Evolutionary conservation across 2,113 vertebrate species (phyloP), one percentile per base, ranked within the genome.

Genomic region (Microtus ochrogaster): DNA sequence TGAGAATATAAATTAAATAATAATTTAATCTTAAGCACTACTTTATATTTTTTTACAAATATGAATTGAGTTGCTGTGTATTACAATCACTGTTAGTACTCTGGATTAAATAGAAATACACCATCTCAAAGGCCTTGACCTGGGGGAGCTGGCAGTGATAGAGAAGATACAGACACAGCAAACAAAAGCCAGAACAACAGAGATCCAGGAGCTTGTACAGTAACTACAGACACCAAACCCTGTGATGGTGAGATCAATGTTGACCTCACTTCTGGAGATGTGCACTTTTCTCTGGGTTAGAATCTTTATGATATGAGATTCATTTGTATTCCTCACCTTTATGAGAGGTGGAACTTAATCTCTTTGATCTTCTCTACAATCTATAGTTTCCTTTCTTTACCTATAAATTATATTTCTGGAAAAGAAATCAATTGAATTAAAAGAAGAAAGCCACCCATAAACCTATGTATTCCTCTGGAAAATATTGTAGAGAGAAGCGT

Each of bases 351-450:
- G 13, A 61, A 30, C 16, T 90, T 93, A 94, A 94, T 19, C 11
- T 82, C 11, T 6, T 78, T 87, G 89, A 94, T 72, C 65, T 47
- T 90, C 70, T 70, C 58, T 76, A 7, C 78, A 70, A 68, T 81
- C 21, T 17, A 83, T 96, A 91, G 39, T 41, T 94, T 66, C 61
- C 44, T 30, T 94, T 97, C 92, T 92, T 95, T 68, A 5, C 7
- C 81, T 39, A 21, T 89, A 83, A 73, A 58, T 4, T 84, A 17
- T 2, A 5, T 85, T 97, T 81, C 68, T 93, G 92, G 47, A 92
- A 95, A 74, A 36, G 24, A 95, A 39, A 82, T 73, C 49, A 0
- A 13, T 52, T 66, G 5, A 21, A 11, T 87, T 73, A 90, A 96
- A 33, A 41, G 58, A 88, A 98, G 79, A 52, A 36, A 41, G 16